A percentile compares a stretch with the other conserved stretches of the same genome.
phyloP scores from a whole-genome alignment of 2,113 vertebrate genomes.

The Mixornis gularis region DNA sequence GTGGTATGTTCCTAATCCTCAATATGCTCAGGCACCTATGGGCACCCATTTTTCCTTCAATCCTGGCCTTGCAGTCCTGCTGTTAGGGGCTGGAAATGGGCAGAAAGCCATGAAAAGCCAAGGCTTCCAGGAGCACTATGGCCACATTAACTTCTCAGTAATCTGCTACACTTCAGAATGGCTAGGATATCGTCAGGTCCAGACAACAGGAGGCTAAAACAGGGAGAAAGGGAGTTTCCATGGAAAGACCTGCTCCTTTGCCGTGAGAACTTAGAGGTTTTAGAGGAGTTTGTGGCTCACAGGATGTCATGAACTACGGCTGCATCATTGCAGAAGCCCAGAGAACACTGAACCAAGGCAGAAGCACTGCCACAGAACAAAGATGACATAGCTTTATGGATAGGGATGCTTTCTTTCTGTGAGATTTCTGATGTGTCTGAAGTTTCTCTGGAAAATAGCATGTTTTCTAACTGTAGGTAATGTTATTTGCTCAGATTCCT shows the following conservation, averaged over 20 bases:
- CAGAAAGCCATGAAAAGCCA: background rate
- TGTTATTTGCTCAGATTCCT: background rate
- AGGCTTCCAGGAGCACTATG: background rate
- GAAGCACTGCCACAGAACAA: background rate
- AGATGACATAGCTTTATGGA: background rate
- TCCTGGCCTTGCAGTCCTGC: background rate
- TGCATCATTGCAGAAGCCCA: background rate
- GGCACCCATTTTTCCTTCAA: background rate
- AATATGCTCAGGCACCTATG: background rate
- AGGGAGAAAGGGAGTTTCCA: background rate
- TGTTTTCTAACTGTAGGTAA: background rate
- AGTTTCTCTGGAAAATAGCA: background rate
- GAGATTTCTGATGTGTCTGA: background rate
- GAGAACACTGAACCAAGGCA: background rate
- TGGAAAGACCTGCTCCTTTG: background rate
- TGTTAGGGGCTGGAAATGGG: background rate
- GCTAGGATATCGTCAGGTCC: background rate
- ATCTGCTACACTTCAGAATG: background rate
- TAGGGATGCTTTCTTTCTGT: background rate
- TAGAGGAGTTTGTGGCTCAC: background rate
- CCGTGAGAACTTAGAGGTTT: background rate
- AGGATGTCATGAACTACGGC: accelerated
- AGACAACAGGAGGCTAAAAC: background rate
- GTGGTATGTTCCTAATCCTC: background rate
- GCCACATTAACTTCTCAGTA: background rate